A percentile compares a stretch with the other conserved stretches of the same genome.
Conservation (phyloP, 2,888 invertebrate genomes). For the Meteorus colon region DNA sequence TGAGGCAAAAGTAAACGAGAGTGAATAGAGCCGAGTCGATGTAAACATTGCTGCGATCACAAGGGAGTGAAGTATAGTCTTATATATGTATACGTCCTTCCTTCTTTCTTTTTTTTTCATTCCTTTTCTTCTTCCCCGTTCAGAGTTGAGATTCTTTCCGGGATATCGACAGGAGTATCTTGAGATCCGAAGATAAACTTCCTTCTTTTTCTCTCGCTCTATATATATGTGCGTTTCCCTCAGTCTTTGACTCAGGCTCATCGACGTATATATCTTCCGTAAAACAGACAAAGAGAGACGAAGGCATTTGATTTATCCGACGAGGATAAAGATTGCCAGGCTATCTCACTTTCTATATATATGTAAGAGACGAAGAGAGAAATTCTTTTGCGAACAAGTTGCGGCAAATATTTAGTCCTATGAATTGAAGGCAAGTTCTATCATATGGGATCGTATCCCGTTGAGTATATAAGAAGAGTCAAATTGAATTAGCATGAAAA, state of each 20-base stretch:
- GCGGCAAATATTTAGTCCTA: constrained; percentile 59
- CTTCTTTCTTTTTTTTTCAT: neutral
- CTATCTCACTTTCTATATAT: neutral
- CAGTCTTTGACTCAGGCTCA: neutral
- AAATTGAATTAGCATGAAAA: too few relatives aligned
- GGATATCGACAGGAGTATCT: constrained; percentile 44
- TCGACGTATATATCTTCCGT: neutral
- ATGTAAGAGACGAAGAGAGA: constrained; percentile 9
- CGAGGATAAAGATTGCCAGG: constrained; percentile 19
- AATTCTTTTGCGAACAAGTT: constrained; percentile 10
- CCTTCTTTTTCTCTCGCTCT: constrained; percentile 11
- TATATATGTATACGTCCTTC: neutral
- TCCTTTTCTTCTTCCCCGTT: neutral
- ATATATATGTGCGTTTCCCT: neutral
- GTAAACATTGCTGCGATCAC: constrained; percentile 27
- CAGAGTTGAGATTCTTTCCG: constrained; percentile 35
- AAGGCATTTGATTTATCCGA: constrained; percentile 25
- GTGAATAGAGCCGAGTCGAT: constrained; percentile 34
- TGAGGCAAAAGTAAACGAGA: constrained; percentile 17
- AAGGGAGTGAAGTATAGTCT: constrained; percentile 22
- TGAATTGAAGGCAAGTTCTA: constrained; percentile 17
- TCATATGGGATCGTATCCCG: neutral
- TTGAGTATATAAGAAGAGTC: too few relatives aligned
- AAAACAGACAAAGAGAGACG: constrained; percentile 1
- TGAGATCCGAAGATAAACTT: constrained; percentile 43